Base-by-base conservation (phyloP, 2,888 invertebrate genomes). In the Gastracanthus pulcherrimus region DNA sequence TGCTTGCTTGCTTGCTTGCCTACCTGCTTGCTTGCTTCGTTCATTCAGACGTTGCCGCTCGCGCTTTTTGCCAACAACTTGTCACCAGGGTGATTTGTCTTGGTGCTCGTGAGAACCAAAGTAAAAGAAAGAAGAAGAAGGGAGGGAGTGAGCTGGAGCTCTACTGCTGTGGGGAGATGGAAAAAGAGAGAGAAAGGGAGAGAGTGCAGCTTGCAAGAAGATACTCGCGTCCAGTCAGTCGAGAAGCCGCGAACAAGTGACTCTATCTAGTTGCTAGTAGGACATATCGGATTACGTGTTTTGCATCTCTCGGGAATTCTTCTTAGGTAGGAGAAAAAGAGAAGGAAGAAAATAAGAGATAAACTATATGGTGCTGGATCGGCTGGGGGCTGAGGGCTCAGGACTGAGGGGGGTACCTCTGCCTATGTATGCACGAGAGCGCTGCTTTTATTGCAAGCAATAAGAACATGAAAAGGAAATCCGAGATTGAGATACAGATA, bases 201-300 rank as follows among this genome's bases (percentile, higher is more conserved):
- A 34, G 23, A 31, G 19, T 6, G 60, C 48, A n/a, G 58, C 19
- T 36, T 69, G 58, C 64, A 77, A 58, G 62, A 23, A 58, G 72
- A 72, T 72, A 58, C 58, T 31, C 38, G 19, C 13, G 31, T 7
- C 26, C 38, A 36, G 29, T 36, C 26, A 60, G 41, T 23, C 55
- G 70, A 71, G 72, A 38, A 60, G 82, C 83, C 72, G 83, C 83
- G 84, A 86, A 86, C 87, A 85, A 89, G 87, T 89, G 89, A 89
- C 89, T 89, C 89, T 89, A 89, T 89, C 90, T 88, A 83, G 84
- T 81, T 81, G 85, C 86, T 87, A 86, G 87, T 87, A 87, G 87
- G 87, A 88, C 89, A 87, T 89, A 90, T 89, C 89, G 88, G 87
- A 88, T 90, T 88, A 88, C 88, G 85, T 86, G 87, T 87, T 87